A percentile compares a stretch with the other conserved stretches of the same genome.
phyloP scores from a whole-genome alignment of 2,888 invertebrate genomes.

The Pimpla rufipes region DNA sequence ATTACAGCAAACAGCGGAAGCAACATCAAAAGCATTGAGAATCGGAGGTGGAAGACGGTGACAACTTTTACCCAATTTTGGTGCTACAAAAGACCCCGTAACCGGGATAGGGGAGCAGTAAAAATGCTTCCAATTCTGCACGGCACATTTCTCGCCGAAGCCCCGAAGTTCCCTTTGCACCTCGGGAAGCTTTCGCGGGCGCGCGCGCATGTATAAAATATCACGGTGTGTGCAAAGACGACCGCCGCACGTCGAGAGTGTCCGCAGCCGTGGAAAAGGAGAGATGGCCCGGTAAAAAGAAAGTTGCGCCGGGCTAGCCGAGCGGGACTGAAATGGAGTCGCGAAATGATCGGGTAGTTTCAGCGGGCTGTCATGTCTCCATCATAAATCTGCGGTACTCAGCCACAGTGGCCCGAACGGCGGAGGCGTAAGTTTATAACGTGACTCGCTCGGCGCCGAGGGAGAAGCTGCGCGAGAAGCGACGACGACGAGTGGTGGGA shows the following conservation, averaged over 20 bases:
- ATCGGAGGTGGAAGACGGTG: not conserved
- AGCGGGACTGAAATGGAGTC: constrained; percentile 74
- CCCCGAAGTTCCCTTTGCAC: constrained; percentile 43
- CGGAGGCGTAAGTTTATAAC: constrained; percentile 78
- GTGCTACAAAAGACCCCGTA: constrained; percentile 34
- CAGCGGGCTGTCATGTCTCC: constrained; percentile 77
- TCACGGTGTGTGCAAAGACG: constrained; percentile 41
- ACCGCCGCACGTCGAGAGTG: constrained; percentile 25
- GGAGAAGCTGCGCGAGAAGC: not conserved
- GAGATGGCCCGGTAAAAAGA: constrained; percentile 23
- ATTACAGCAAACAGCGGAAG: constrained; percentile 14
- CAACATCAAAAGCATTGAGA: constrained; percentile 9
- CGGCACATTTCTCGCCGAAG: constrained; percentile 40
- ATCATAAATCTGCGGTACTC: constrained; percentile 81
- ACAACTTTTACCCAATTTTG: constrained; percentile 39
- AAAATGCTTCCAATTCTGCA: constrained; percentile 38
- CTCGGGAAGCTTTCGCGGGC: not conserved
- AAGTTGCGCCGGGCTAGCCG: constrained; percentile 26
- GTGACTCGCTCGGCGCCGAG: constrained; percentile 68
- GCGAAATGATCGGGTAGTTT: constrained; percentile 78
- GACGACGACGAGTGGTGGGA: constrained; percentile 16
- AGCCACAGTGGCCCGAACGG: constrained; percentile 66
- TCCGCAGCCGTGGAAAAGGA: not conserved
- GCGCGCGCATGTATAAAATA: constrained; percentile 43
- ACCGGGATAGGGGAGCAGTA: not conserved